Evolutionary conservation across 2,797 vertebrate species (phyloP).

Genomic region (Aeoliscus strigatus): DNA sequence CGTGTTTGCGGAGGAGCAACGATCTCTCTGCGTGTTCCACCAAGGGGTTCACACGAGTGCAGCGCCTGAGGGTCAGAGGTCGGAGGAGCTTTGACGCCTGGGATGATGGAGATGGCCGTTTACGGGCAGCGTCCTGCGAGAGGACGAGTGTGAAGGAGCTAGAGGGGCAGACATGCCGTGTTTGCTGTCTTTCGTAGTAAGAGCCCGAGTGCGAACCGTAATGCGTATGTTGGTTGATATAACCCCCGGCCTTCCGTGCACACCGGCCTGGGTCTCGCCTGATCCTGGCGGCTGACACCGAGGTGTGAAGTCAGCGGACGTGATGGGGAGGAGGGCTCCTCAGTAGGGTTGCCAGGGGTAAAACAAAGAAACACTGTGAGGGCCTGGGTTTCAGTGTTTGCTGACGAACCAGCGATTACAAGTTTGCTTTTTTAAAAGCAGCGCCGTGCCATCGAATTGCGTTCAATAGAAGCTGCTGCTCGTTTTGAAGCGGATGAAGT

Average conservation of each 20-base stretch:
- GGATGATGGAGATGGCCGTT: conserved; percentile 48
- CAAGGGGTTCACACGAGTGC: conserved; percentile 28
- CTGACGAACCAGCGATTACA: conserved; percentile 62
- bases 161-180: conserved; percentile 51
- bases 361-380: conserved; percentile 77
- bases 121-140: conserved; percentile 25
- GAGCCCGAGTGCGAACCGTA: conserved; percentile 72
- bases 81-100: conserved; percentile 52
- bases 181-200: conserved; percentile 67
- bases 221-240: conserved; percentile 76
- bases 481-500: no score
- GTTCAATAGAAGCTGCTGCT: conserved; percentile 27
- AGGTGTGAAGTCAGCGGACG: conserved; percentile 68
- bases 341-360: conserved; percentile 37
- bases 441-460: conserved; percentile 33
- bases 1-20: not conserved
- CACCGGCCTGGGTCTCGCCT: conserved; percentile 60
- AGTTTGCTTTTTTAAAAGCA: conserved; percentile 37
- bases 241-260: conserved; percentile 75
- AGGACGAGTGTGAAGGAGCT: conserved; percentile 12
- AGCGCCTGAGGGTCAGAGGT: conserved; percentile 53
- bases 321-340: conserved; percentile 55
- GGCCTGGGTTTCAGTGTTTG: conserved; percentile 59
- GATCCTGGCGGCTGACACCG: conserved; percentile 73
- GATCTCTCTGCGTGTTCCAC: conserved; percentile 14